phyloP scores from a whole-genome alignment of 92 coral and sea anemone species.

The Pocillopora grandis region DNA sequence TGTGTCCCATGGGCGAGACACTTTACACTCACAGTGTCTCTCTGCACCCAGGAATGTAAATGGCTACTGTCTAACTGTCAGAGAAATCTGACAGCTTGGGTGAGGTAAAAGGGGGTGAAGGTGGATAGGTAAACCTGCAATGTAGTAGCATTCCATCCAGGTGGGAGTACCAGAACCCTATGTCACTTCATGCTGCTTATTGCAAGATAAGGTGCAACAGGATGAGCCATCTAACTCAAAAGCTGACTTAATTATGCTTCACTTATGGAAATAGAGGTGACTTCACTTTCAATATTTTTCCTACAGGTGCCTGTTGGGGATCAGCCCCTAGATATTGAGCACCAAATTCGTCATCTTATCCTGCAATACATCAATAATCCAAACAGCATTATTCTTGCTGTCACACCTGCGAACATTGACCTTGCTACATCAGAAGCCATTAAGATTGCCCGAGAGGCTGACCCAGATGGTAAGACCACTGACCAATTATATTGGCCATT shows the following conservation, averaged over 20 bases:
- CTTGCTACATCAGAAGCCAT: constrained; percentile 98
- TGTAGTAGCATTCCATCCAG: too few relatives aligned
- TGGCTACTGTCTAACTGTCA: too few relatives aligned
- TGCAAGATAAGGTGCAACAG: too few relatives aligned
- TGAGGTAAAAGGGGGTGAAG: too few relatives aligned
- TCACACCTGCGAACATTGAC: constrained; percentile 97
- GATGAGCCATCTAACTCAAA: too few relatives aligned
- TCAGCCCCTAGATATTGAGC: constrained; percentile 95
- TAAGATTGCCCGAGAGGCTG: constrained; percentile 93
- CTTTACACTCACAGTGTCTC: too few relatives aligned
- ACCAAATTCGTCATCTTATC: constrained; percentile 89
- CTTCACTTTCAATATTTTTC: not conserved
- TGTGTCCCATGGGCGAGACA: too few relatives aligned
- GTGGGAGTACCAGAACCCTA: too few relatives aligned
- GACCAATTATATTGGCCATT: not conserved
- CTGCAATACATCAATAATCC: constrained; percentile 95
- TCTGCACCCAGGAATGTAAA: too few relatives aligned
- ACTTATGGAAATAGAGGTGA: not conserved
- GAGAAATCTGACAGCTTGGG: too few relatives aligned
- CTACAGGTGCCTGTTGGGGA: constrained; percentile 96
- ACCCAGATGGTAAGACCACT: constrained; percentile 81
- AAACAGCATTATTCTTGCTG: constrained; percentile 91
- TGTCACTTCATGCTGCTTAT: too few relatives aligned
- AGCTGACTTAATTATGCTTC: not conserved
- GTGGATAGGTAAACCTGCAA: too few relatives aligned